Evolutionary conservation across 2,113 vertebrate species (phyloP).

Genomic region (Dascyllus trimaculatus): DNA sequence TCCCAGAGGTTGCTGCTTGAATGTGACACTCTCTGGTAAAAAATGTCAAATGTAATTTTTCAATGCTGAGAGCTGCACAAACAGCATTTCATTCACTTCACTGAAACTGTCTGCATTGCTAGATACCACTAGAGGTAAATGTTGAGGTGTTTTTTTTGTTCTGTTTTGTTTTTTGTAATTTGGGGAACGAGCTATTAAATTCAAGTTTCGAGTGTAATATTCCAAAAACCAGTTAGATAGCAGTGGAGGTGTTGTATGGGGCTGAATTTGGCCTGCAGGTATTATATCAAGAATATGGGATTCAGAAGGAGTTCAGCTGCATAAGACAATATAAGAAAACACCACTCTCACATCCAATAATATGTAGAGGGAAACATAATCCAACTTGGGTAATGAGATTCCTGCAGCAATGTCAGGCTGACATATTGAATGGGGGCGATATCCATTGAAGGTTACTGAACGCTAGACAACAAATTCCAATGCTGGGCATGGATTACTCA

Average conservation of each 20-base stretch:
- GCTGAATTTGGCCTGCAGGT: conserved; percentile 1
- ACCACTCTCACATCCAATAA: conserved; percentile 38
- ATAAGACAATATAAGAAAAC: conserved; percentile 51
- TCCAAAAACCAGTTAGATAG: neutral
- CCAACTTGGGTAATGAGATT: conserved; percentile 65
- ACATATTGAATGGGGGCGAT: conserved; percentile 34
- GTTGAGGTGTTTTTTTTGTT: no score
- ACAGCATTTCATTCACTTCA: no score
- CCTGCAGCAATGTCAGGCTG: conserved; percentile 63
- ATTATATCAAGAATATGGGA: conserved; percentile 3
- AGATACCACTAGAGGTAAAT: no score
- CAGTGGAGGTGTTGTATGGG: neutral
- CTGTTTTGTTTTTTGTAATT: no score
- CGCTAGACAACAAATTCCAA: conserved; percentile 38
- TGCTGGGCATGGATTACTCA: conserved; percentile 51
- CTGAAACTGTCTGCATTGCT: no score
- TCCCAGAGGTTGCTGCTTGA: no score
- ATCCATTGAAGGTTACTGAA: conserved; percentile 50
- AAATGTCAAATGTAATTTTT: no score
- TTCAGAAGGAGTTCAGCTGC: conserved; percentile 14
- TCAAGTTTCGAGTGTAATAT: neutral
- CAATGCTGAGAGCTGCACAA: no score
- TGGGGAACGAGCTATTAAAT: neutral
- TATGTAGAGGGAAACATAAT: conserved; percentile 51
- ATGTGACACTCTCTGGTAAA: no score